Evolutionary conservation across 1,140 invertebrate genomes (phyloP), one percentile per base, ranked within the genome.

Genomic region (Scaptodrosophila lebanonensis): DNA sequence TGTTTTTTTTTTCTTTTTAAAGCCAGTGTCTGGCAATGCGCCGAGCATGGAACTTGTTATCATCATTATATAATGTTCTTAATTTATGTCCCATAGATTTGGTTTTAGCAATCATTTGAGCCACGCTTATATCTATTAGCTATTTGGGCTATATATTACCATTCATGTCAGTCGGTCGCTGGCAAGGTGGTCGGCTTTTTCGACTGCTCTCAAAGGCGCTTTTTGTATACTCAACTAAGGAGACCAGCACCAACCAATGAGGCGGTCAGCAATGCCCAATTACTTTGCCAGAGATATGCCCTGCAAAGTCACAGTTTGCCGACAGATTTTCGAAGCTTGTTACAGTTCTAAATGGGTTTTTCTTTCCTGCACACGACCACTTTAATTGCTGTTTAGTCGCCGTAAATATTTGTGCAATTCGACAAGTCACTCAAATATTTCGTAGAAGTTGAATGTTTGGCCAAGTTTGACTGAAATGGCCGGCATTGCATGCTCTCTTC

Each of bases 371-470:
- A n/a, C n/a, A 52, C 57, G 73, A 62, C 47, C 52, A 52, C 52
- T 54, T 73, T 77, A 82, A 77, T 82, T 69, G 60, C 27, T 77
- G 52, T 77, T 77, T 73, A 69, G 70, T 77, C 73, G 65, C 64
- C 38, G 22, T 57, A 45, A 77, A 77, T 77, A 77, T 77, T 77
- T 73, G 59, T 45, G 20, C 32, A 49, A 72, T 57, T 49, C 54
- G 49, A 54, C 49, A 56, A 17, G 33, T 20, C 7, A 3, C 15
- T 22, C 22, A 45, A 39, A 57, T 16, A 66, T 50, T 32, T 38
- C 52, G 33, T 32, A 66, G 40, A 57, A 39, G 44, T 40, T 32
- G 3, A 25, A 25, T 25, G 22, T 25, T n/a, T 25, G 22, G 22
- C 8, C 22, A 25, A 25, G 22, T 25, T n/a, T n/a, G n/a, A n/a